Conservation (phyloP, 1,140 invertebrate species). For the Drosophila quadrilineata region DNA sequence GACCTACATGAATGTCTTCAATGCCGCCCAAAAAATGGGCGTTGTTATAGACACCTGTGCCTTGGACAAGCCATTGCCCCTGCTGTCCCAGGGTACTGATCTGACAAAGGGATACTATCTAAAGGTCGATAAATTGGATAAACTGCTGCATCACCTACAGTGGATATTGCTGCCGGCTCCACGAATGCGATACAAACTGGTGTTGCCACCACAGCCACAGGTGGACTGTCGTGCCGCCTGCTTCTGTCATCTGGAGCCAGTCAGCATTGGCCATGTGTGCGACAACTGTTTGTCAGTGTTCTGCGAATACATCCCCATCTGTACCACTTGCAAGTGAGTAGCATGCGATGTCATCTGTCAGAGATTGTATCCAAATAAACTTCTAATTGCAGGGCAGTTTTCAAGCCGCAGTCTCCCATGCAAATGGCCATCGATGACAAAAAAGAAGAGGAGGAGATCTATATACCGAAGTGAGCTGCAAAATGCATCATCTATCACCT, state of each 20-base stretch:
- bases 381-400: constrained; percentile 85
- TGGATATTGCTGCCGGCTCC: constrained; percentile 97
- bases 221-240: constrained; percentile 98
- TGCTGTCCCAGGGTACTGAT: constrained; percentile 97
- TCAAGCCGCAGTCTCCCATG: constrained; percentile 85
- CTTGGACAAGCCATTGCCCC: constrained; percentile 93
- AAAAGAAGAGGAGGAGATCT: constrained; percentile 84
- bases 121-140: constrained; percentile 89
- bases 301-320: constrained; percentile 98
- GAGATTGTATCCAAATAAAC: not conserved
- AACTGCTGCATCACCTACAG: constrained; percentile 96
- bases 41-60: constrained; percentile 97
- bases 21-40: constrained; percentile 96
- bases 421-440: constrained; percentile 84
- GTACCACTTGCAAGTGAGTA: constrained; percentile 97
- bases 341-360: not conserved
- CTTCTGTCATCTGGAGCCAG: constrained; percentile 98
- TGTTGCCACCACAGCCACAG: constrained; percentile 93
- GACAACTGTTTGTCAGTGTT: constrained; percentile 99
- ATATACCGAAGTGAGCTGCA: constrained; percentile 53
- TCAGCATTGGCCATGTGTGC: constrained; percentile 98
- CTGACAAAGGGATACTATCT: constrained; percentile 96
- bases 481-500: no score
- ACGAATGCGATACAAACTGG: constrained; percentile 89
- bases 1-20: constrained; percentile 99